These are phyloP conservation scores for Colius striatus DNA, from an alignment of 2,113 vertebrate genomes.

Conservation along the genomic window DNA sequence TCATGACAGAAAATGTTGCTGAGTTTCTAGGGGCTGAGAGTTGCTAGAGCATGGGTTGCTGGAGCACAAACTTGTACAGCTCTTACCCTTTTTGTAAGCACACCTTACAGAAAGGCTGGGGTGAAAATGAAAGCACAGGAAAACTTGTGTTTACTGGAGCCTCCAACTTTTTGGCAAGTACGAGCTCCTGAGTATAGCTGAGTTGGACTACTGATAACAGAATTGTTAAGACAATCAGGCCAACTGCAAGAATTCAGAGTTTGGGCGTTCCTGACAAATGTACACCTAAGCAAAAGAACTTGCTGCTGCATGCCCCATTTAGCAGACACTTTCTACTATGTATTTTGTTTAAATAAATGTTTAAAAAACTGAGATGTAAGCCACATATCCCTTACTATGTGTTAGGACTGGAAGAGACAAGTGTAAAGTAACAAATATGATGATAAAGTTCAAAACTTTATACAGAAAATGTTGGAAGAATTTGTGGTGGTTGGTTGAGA, in stretches of 20 bases:
- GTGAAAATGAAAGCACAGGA: background rate
- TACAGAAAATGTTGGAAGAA: background rate
- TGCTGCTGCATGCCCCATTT: background rate
- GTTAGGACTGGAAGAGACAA: background rate
- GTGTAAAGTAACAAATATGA: background rate
- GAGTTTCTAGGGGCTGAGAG: background rate
- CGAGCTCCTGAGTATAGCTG: background rate
- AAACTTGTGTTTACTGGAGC: background rate
- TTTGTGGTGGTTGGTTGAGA: background rate
- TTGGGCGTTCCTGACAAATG: background rate
- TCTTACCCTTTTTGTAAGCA: background rate
- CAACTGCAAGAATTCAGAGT: background rate
- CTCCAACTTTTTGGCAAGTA: background rate
- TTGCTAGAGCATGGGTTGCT: background rate
- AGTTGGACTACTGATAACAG: background rate
- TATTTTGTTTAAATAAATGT: background rate
- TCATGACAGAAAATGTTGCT: background rate
- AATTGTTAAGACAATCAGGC: background rate
- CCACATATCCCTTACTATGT: background rate
- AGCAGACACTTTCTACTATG: background rate
- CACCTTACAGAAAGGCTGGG: background rate
- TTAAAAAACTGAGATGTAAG: background rate
- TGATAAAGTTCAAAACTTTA: background rate
- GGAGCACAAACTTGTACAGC: background rate
- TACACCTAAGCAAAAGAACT: background rate